Evolutionary conservation across 2,797 vertebrate species (phyloP).

Genomic region (Epinephelus malabaricus): DNA sequence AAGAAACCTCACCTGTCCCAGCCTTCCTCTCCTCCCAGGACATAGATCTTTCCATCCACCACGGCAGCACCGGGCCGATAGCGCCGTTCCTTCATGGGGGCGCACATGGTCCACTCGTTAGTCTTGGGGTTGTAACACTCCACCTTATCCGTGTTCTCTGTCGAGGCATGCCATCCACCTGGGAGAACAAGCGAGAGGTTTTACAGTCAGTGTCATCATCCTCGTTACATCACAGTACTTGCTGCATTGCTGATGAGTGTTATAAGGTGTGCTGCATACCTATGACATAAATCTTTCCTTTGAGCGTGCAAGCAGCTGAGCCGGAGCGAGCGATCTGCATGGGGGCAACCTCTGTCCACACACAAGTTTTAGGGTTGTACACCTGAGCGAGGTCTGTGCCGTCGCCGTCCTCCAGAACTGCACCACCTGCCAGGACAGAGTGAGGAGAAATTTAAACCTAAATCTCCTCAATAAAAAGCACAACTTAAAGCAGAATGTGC

Average conservation of each 20-base stretch:
- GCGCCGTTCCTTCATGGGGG: conserved; percentile 89
- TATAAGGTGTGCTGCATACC: conserved; percentile 68
- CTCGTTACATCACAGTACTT: not conserved
- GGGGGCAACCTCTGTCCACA: conserved; percentile 85
- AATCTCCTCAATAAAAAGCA: not conserved
- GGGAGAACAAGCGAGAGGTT: not conserved
- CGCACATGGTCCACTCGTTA: conserved; percentile 89
- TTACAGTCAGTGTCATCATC: not conserved
- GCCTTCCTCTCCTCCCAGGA: conserved; percentile 88
- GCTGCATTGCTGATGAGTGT: not conserved
- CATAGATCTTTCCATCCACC: conserved; percentile 88
- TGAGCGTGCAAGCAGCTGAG: conserved; percentile 87
- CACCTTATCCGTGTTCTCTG: conserved; percentile 90
- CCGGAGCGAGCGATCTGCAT: conserved; percentile 91
- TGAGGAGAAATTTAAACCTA: not conserved
- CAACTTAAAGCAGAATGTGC: not conserved
- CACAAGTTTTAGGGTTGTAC: conserved; percentile 85
- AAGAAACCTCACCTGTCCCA: conserved; percentile 86
- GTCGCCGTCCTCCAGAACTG: conserved; percentile 88
- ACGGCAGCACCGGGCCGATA: conserved; percentile 88
- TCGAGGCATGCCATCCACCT: conserved; percentile 90
- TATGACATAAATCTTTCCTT: conserved; percentile 89
- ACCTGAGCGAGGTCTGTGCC: conserved; percentile 88
- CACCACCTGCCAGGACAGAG: conserved; percentile 77
- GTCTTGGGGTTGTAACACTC: conserved; percentile 89